Conservation (phyloP, 2,797 vertebrate genomes). For the Muscicapa striata region DNA sequence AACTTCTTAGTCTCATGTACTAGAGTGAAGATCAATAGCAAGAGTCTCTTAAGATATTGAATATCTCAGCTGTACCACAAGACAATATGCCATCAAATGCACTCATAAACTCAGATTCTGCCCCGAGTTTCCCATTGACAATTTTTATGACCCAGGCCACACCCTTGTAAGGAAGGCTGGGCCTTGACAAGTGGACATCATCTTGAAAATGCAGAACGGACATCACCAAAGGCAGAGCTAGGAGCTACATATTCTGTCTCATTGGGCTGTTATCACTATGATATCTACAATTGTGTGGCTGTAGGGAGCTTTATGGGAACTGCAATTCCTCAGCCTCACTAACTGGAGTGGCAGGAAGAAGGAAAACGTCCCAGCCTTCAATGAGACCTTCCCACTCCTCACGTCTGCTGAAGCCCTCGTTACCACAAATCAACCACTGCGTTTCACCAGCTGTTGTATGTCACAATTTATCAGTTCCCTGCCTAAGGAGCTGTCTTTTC, state of each 20-base stretch:
- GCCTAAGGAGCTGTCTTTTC: not conserved
- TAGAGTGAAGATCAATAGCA: not conserved
- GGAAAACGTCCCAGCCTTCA: not conserved
- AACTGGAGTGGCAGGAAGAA: not conserved
- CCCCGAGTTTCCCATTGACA: not conserved
- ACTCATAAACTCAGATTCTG: not conserved
- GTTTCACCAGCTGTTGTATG: not conserved
- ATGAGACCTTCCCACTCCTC: not conserved
- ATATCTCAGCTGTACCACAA: not conserved
- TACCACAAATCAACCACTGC: not conserved
- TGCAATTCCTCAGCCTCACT: not conserved
- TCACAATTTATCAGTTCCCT: not conserved
- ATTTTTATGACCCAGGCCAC: not conserved
- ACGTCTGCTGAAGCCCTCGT: fast-evolving
- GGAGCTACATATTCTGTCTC: not conserved
- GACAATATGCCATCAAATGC: not conserved
- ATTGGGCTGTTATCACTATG: not conserved
- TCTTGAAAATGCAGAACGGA: not conserved
- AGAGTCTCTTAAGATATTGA: not conserved
- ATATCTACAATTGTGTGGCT: not conserved
- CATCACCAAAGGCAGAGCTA: not conserved
- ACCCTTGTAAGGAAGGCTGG: not conserved
- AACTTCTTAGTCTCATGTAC: not conserved
- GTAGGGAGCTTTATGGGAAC: not conserved
- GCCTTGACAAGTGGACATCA: not conserved